These are phyloP conservation scores for Pterobdella sp. DNA, from an alignment of 2,888 invertebrate genomes.

Conservation along the genomic window DNA sequence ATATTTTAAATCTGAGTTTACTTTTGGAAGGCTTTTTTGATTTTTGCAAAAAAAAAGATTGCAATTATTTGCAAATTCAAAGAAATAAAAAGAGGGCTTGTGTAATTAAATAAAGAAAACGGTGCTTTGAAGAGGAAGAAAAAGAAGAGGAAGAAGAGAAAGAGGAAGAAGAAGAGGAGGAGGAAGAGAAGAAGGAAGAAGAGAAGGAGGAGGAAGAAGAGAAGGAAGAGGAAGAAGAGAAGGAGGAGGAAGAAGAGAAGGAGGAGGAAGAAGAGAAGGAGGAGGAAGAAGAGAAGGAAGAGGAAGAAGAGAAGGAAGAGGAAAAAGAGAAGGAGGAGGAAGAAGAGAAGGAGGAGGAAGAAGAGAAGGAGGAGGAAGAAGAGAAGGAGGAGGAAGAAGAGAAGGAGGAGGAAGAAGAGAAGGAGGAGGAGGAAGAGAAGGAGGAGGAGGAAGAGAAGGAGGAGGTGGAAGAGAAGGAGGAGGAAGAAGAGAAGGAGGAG, in stretches of 20 bases:
- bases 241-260: constrained; percentile 20
- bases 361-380: constrained; percentile 18
- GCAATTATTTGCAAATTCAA: no score
- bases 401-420: constrained; percentile 14
- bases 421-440: constrained; percentile 11
- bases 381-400: constrained; percentile 20
- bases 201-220: constrained; percentile 21
- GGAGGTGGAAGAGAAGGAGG: not conserved
- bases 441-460: constrained; percentile 7
- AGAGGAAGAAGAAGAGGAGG: constrained; percentile 24
- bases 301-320: constrained; percentile 21
- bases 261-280: constrained; percentile 21
- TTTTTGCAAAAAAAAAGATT: no score
- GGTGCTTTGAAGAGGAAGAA: constrained; percentile 14
- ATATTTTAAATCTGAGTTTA: no score
- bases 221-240: constrained; percentile 20
- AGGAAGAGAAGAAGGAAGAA: constrained; percentile 19
- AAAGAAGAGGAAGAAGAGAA: constrained; percentile 21
- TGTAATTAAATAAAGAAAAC: no score
- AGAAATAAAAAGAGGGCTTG: no score
- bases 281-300: constrained; percentile 21
- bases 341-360: constrained; percentile 21
- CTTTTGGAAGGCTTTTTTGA: no score
- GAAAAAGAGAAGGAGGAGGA: constrained; percentile 17
- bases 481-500: constrained; percentile 6